Percentiles rank a stretch among this genome's conserved stretches.
phyloP scores from a whole-genome alignment of 2,113 vertebrate species.

The Alexandromys fortis region DNA sequence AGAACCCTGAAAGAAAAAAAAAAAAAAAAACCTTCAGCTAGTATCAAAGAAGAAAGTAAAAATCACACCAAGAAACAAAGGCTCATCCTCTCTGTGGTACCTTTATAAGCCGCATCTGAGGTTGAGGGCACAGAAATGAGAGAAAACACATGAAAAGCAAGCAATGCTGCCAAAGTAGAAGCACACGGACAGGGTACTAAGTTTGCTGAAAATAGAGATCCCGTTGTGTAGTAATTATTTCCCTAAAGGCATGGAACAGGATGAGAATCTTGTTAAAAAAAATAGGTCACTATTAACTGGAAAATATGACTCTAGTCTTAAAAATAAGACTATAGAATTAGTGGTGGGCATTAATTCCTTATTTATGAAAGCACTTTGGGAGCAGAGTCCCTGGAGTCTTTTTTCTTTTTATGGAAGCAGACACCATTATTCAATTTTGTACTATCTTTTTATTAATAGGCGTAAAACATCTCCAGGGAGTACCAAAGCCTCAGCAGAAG shows the following conservation, averaged over 20 bases:
- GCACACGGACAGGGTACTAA: not conserved
- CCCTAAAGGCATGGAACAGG: slow-evolving; percentile 61
- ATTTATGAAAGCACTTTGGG: slow-evolving; percentile 77
- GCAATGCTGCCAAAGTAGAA: not conserved
- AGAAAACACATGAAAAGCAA: not conserved
- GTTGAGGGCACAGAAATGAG: not conserved
- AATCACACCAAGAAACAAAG: not conserved
- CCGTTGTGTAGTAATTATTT: slow-evolving; percentile 51
- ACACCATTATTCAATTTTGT: slow-evolving; percentile 80
- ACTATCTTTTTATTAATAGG: slow-evolving; percentile 79
- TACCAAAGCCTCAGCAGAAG: slow-evolving; percentile 52
- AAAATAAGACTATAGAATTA: slow-evolving; percentile 75
- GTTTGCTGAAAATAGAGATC: slow-evolving; percentile 63
- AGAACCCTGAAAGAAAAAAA: not conserved
- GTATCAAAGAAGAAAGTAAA: not conserved
- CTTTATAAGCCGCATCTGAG: not conserved
- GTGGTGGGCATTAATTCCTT: slow-evolving; percentile 70
- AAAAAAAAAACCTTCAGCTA: not conserved
- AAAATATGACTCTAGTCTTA: slow-evolving; percentile 73
- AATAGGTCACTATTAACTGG: slow-evolving; percentile 80
- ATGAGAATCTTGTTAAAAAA: slow-evolving; percentile 72
- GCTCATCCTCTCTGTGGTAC: not conserved
- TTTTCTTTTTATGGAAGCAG: slow-evolving; percentile 74
- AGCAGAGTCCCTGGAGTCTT: slow-evolving; percentile 57
- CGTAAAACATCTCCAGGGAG: slow-evolving; percentile 59